Evolutionary conservation across 2,888 invertebrate genomes (phyloP).

Genomic region (Amphimallon solstitiale): DNA sequence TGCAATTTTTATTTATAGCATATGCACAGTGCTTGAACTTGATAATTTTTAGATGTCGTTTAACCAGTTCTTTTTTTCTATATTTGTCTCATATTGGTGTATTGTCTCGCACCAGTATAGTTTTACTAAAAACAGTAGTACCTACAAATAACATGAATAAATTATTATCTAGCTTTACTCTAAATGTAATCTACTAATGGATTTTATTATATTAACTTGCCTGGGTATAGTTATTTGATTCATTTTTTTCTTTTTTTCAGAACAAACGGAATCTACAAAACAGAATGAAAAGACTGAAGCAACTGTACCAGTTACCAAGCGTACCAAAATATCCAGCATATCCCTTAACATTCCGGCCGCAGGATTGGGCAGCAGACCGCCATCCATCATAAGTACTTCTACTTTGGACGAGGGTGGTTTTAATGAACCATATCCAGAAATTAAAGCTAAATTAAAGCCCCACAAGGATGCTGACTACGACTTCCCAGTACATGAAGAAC

Average conservation of each 20-base stretch:
- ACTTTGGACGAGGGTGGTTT: constrained; percentile 74
- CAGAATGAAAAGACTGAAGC: constrained; percentile 56
- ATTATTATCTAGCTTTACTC: no score
- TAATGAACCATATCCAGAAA: constrained; percentile 77
- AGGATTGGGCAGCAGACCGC: constrained; percentile 70
- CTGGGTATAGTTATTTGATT: background rate
- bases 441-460: constrained; percentile 67
- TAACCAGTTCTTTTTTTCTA: no score
- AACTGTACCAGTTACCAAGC: constrained; percentile 60
- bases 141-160: no score
- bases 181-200: background rate
- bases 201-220: background rate
- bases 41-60: no score
- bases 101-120: no score
- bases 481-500: constrained; percentile 29
- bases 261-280: constrained; percentile 51
- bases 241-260: constrained; percentile 44
- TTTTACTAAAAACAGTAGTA: no score
- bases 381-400: constrained; percentile 74
- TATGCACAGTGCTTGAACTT: no score
- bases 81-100: no score
- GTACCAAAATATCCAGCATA: constrained; percentile 69
- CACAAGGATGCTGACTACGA: constrained; percentile 55
- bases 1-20: no score
- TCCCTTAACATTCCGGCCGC: constrained; percentile 73